Evolutionary conservation across 2,113 vertebrate species (phyloP).

Genomic region (Cynopterus brachyotis): DNA sequence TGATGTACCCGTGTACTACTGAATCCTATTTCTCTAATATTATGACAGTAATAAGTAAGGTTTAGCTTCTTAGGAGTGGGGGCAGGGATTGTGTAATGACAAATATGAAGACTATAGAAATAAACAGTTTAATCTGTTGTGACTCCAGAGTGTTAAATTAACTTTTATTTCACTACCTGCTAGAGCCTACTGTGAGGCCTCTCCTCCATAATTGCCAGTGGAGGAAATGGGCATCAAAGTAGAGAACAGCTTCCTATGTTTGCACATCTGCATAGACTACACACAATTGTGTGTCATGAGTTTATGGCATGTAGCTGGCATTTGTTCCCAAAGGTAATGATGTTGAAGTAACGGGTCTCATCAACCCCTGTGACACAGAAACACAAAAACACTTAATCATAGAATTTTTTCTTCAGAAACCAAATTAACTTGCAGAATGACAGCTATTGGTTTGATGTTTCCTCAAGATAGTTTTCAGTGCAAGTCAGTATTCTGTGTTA

Average conservation of each 20-base stretch:
- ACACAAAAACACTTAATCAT: conserved; percentile 19
- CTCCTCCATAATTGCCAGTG: not conserved
- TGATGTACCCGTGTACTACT: conserved; percentile 44
- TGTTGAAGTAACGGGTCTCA: conserved; percentile 31
- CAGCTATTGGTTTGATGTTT: not conserved
- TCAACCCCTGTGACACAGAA: conserved; percentile 47
- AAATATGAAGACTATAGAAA: not conserved
- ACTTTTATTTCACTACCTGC: not conserved
- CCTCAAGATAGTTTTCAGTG: conserved; percentile 9
- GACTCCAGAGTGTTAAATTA: not conserved
- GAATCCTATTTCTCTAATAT: conserved; percentile 32
- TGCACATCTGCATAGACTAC: not conserved
- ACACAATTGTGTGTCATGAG: conserved; percentile 40
- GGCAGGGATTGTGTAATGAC: not conserved
- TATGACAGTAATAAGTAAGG: not conserved
- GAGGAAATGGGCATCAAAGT: not conserved
- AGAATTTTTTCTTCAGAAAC: conserved; percentile 25
- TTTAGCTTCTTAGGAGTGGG: conserved; percentile 18
- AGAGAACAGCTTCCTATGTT: not conserved
- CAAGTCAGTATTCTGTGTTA: not conserved
- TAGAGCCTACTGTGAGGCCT: not conserved
- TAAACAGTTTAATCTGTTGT: not conserved
- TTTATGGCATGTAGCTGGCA: conserved; percentile 39
- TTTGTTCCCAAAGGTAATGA: conserved; percentile 54
- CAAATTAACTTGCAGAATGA: not conserved